Evolutionary conservation across 2,797 vertebrate species (phyloP).

Genomic region (Urosaurus nigricauda): DNA sequence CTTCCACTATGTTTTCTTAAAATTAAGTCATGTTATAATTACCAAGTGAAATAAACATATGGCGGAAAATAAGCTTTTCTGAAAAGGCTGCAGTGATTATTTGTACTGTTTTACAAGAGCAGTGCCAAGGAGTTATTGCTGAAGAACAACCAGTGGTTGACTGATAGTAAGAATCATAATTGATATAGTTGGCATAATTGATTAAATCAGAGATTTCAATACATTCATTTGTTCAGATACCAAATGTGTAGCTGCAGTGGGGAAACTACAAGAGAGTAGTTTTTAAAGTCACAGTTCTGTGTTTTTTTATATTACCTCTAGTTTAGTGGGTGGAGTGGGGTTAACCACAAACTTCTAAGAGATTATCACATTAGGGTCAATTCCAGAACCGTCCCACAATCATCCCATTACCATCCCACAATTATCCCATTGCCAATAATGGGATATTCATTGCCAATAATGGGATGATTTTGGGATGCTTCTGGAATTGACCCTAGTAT

Average conservation of each 20-base stretch:
- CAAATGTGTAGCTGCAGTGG: not conserved
- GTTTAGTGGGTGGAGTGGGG: too few species aligned
- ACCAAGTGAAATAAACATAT: conserved; percentile 57
- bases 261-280: not conserved
- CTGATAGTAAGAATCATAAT: not conserved
- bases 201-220: not conserved
- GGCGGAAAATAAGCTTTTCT: conserved; percentile 52
- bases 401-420: too few species aligned
- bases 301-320: not conserved
- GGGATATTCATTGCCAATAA: too few species aligned
- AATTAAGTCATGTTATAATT: conserved; percentile 53
- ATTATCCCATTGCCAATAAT: too few species aligned
- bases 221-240: not conserved
- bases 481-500: too few species aligned
- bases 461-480: too few species aligned
- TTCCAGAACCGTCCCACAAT: too few species aligned
- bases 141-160: not conserved
- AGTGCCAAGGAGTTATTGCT: not conserved
- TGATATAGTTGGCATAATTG: too few species aligned
- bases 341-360: not conserved
- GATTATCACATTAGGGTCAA: too few species aligned
- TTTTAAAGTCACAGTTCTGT: not conserved
- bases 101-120: conserved; percentile 44
- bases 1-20: conserved; percentile 42
- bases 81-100: conserved; percentile 39